phyloP scores from a whole-genome alignment of 2,888 invertebrate species.

The Cerastis rubricosa region DNA sequence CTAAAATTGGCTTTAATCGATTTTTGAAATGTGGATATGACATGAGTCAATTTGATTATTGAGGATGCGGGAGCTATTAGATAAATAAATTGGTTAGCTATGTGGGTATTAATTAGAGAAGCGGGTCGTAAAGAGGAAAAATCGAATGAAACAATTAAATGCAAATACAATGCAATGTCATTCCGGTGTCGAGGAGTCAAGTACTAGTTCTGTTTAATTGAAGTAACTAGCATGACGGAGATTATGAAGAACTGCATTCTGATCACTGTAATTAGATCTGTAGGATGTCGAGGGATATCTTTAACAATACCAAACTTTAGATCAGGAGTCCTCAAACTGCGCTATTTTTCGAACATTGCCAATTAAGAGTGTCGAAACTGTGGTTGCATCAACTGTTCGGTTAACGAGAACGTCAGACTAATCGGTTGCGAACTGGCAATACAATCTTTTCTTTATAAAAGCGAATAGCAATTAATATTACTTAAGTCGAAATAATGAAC shows the following conservation, averaged over 20 bases:
- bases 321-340: constrained; percentile 16
- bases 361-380: constrained; percentile 82
- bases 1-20: constrained; percentile 38
- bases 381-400: constrained; percentile 74
- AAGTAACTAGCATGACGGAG: constrained; percentile 16
- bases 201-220: constrained; percentile 11
- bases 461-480: constrained; percentile 86
- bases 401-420: constrained; percentile 79
- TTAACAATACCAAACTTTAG: constrained; percentile 15
- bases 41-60: constrained; percentile 50
- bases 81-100: constrained; percentile 30
- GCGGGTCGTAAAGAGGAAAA: constrained; percentile 36
- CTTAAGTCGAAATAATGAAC: constrained; percentile 84
- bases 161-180: constrained; percentile 61
- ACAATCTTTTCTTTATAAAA: constrained; percentile 83
- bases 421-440: constrained; percentile 79
- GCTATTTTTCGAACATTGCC: constrained; percentile 68
- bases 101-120: constrained; percentile 6
- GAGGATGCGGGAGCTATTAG: constrained; percentile 60
- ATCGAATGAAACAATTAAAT: constrained; percentile 17
- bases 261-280: constrained; percentile 15
- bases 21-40: constrained; percentile 49
- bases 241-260: constrained; percentile 12
- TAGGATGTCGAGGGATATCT: constrained; percentile 18
- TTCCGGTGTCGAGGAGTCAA: constrained; percentile 28